Evolutionary conservation across 2,888 invertebrate genomes (phyloP), one percentile per base, ranked within the genome.

Genomic region (Pseudeuparius sepicola): DNA sequence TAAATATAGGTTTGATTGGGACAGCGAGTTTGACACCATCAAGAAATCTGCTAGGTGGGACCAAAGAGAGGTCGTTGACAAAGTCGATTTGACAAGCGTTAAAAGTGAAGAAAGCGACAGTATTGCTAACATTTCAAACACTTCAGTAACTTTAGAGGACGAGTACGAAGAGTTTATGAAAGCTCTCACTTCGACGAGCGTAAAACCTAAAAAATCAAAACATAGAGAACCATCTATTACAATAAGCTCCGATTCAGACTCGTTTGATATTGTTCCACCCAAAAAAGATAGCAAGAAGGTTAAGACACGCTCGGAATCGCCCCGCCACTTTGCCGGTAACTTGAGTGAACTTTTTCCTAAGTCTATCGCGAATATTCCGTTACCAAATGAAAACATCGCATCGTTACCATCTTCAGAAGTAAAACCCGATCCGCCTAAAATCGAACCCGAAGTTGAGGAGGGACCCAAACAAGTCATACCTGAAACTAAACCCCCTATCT

Each of bases 151-250:
- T 9, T 31, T 63, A 9, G 63, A 63, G 43, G 55, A 55, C 31
- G 70, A 71, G 46, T 73, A 73, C 42, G 71, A 73, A 47, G 68
- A 73, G 46, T 73, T 73, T 41, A 66, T 73, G 58, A 70, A 70
- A 51, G 68, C 69, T 44, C 66, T 70, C 2, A 61, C 59, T 31
- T 56, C 57, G 1, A 23, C 37, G 2, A 17, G 14, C n/a, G 26
- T 12, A 9, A n/a, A n/a, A n/a, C n/a, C n/a, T n/a, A n/a, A n/a
- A n/a, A n/a, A n/a, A n/a, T n/a, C n/a, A n/a, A n/a, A n/a, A n/a
- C 15, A 34, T 9, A 11, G 14, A 5, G 17, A 6, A 17, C 24
- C 33, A 18, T 27, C 16, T 7, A 24, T 34, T 34, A 37, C 36
- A 4, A 34, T 24, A 13, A 32, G 24, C 14, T 24, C 34, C n/a